Base-by-base conservation (phyloP, 2,888 invertebrate genomes). In the Luffia ferchaultella region DNA sequence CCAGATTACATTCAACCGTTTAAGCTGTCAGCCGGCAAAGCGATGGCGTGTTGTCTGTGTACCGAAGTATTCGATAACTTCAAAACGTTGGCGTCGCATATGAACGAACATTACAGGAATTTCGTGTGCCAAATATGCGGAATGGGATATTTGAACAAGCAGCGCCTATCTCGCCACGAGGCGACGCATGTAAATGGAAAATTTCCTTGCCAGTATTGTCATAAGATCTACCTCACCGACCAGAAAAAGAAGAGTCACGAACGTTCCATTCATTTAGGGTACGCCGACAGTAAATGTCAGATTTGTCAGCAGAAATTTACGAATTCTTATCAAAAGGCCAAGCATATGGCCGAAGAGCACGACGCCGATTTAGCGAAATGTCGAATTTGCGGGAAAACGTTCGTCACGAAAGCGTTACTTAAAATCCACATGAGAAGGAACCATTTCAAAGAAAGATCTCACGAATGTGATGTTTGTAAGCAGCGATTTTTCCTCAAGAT, bases 111-210 rank as follows among this genome's bases (percentile, higher is more conserved):
- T 45, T 83, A 72, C 43, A 64, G 78, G 44, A 83, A 83, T 53
- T 83, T 80, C 41, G 80, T 82, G 42, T 83, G 83, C 55, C 74
- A 76, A 0, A 75, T 64, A 1, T 83, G 83, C 50, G 83, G 83
- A 0, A 78, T 77, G 0, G 83, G 82, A 0, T 83, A 82, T 55
- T 80, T 80, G 0, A 83, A 79, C 20, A 70, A 65, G 51, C 78
- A 76, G 48, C 64, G 83, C 0, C 52, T 82, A 2, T 74, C 73
- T 43, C 60, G 79, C 1, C 83, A 83, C 51, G 77, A 78, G 53
- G 73, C 70, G 0, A 78, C 79, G 0, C 83, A 83, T 47, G 69
- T 58, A 0, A 80, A 80, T 42, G 67, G 76, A 0, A 74, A 70
- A 46, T 83, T 63, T 47, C 68, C 76, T 0, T 83, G 83, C 49